Evolutionary conservation across 2,113 vertebrate genomes (phyloP), one percentile per base, ranked within the genome.

Genomic region (Rhea americana): DNA sequence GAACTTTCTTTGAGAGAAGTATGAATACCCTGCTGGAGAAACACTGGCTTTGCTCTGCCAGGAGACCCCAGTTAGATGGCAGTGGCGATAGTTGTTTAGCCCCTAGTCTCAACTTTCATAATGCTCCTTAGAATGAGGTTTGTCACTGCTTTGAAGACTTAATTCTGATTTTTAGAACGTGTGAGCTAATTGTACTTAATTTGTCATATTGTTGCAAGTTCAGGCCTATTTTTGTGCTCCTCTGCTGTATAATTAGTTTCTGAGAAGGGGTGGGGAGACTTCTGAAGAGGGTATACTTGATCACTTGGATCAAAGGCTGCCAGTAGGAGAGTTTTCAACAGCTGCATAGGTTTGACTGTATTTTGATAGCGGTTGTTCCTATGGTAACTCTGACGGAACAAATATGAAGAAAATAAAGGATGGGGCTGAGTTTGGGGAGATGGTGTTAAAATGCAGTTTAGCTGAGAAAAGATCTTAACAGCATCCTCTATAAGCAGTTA

Each of bases 381-480:
- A 24, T 94, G 59, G 80, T 83, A 96, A 89, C 92, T 92, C n/a
- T 80, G 62, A 95, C 93, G 70, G 88, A 95, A 37, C 32, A 92
- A 66, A 58, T 94, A 94, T 20, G 79, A 89, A 37, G 83, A 78
- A 80, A 78, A 22, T 25, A 24, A 84, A 35, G 61, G 37, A 43
- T 73, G 9, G 11, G 24, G 47, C 56, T 71, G 21, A 85, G 67
- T 4, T 83, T 78, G 67, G 47, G 51, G 59, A 79, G 91, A 72
- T 37, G 62, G 78, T 28, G 30, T 90, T 90, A 67, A 63, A 89
- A 85, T 71, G 25, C 58, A 95, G 17, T 85, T 94, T 65, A 41
- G 45, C 68, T 88, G 56, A 55, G 90, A 92, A 89, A 81, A 70
- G 21, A 55, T 90, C 87, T 58, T 35, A 53, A 35, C 35, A 35